Evolutionary conservation across 2,113 vertebrate genomes (phyloP), one percentile per base, ranked within the genome.

Genomic region (Neolamprologus tretocephalus): DNA sequence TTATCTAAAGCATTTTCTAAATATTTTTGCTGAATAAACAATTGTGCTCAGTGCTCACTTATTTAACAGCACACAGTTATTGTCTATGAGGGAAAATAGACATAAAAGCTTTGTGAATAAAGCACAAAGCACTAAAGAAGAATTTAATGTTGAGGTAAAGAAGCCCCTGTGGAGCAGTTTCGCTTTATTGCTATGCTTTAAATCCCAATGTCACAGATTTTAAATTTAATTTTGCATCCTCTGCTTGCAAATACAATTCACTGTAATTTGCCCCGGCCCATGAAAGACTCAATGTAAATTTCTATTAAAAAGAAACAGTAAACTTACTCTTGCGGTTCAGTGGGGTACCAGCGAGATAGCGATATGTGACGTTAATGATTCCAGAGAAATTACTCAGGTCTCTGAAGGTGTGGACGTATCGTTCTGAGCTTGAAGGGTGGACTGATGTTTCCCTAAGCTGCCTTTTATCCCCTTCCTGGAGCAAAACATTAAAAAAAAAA

Each of bases 361-460:
- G 98, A 93, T 99, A 99, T 78, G 98, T 98, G 91, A 99, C 98
- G 85, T 99, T 99, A 94, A 99, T 98, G 89, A 96, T 95, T 95
- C 98, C 98, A 88, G 98, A 99, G 95, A 98, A 98, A 94, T 99
- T 99, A 75, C 97, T 98, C 85, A 98, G 96, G 92, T 98, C 98
- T 96, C 97, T 98, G 95, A 99, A 98, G 87, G 96, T 97, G 92
- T 97, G 98, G 90, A 97, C 96, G 87, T 98, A 98, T 91, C 97
- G 96, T 58, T 99, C 98, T 17, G 98, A 96, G 94, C 97, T 98
- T 54, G 98, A 95, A 9, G 97, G 97, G 87, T 98, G 98, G 10
- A 96, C 97, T 16, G 98, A 96, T 53, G 97, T 95, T 94, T 99
- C 98, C 94, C 98, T 96, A 89, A 98, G 94, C 94, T 98, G 96